Conservation (phyloP, 2,888 invertebrate species). For the Hydrotaea diabolus region DNA sequence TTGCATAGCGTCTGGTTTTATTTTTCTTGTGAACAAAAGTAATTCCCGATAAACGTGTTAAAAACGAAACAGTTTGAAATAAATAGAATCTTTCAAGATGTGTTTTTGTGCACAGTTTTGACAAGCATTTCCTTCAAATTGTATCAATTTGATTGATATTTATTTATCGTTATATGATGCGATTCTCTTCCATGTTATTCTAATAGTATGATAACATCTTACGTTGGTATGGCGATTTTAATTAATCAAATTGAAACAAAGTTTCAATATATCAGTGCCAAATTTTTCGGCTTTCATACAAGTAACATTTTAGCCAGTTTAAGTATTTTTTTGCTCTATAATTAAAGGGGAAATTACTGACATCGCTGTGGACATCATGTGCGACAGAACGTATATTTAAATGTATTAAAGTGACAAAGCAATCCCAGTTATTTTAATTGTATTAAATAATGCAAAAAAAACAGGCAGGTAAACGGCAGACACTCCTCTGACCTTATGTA, state of each 20-base stretch:
- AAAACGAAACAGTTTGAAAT: neutral
- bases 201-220: too few relatives aligned
- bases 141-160: neutral
- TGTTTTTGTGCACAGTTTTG: neutral
- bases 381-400: neutral
- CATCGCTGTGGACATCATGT: neutral
- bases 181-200: too few relatives aligned
- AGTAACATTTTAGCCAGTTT: neutral
- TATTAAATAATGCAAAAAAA: neutral
- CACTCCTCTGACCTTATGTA: slow-evolving; percentile 22
- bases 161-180: neutral
- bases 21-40: too few relatives aligned
- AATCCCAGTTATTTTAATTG: neutral
- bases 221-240: neutral
- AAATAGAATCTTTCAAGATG: neutral
- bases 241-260: neutral
- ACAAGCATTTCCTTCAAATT: neutral
- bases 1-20: too few relatives aligned
- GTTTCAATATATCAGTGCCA: neutral
- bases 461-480: neutral
- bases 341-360: neutral
- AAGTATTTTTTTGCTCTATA: neutral
- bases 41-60: neutral
- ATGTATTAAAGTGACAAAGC: neutral
- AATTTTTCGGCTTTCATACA: too few relatives aligned